Percentiles rank a stretch among this genome's conserved stretches.
Conservation (phyloP, 2,888 invertebrate genomes). For the Boloria euphrosyne region DNA sequence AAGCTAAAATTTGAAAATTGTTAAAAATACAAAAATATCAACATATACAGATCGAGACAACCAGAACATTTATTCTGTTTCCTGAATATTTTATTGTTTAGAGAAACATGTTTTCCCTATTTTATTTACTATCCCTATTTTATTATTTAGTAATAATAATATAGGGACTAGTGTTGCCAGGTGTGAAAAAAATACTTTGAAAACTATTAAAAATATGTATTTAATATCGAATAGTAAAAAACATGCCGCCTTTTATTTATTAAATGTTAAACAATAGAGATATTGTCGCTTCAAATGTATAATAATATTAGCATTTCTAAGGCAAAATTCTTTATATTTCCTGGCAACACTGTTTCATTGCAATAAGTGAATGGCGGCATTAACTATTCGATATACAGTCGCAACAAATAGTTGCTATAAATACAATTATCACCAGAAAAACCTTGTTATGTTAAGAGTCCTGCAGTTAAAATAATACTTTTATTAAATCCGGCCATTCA, state of each 20-base stretch:
- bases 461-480: not conserved
- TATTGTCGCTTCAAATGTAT: not conserved
- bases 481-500: not conserved
- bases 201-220: not conserved
- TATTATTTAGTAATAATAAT: constrained; percentile 4
- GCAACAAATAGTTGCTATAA: constrained; percentile 43
- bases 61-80: constrained; percentile 19
- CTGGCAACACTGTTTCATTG: constrained; percentile 14
- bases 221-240: not conserved
- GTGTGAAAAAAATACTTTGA: not conserved
- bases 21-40: constrained; percentile 12
- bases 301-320: not conserved
- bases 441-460: constrained; percentile 20
- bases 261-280: not conserved
- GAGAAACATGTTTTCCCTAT: no score
- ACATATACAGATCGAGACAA: constrained; percentile 33
- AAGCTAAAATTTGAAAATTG: constrained; percentile 20
- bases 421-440: constrained; percentile 43
- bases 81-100: constrained; percentile 12
- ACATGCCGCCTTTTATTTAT: constrained; percentile 1
- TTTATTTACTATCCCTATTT: no score
- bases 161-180: constrained; percentile 22
- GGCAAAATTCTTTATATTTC: not conserved
- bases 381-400: constrained; percentile 37
- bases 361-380: constrained; percentile 27